phyloP scores from a whole-genome alignment of 37 sponge, comb jelly and placozoan species.

The Lycopodina hypogea region DNA sequence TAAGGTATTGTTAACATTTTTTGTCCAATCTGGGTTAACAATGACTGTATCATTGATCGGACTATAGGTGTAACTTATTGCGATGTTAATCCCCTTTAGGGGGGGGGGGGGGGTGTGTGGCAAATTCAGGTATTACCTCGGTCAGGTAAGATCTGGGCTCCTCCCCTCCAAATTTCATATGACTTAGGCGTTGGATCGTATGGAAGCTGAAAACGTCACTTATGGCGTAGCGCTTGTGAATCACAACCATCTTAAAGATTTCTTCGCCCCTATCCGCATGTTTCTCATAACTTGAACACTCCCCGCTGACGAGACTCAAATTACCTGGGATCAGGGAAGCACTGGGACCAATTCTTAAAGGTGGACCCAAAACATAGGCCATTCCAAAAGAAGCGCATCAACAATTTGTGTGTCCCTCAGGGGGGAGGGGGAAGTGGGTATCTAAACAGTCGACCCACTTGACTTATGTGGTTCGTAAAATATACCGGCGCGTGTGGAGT shows the following conservation, averaged over 20 bases:
- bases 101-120: background rate
- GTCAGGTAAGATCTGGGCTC: constrained; percentile 7
- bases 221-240: constrained; percentile 17
- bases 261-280: background rate
- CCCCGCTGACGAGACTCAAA: background rate
- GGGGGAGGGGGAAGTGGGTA: too few species aligned
- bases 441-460: too few species aligned
- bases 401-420: too few species aligned
- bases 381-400: too few species aligned
- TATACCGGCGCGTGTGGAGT: too few species aligned
- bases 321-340: background rate
- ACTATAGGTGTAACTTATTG: too few species aligned
- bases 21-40: too few species aligned
- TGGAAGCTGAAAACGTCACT: background rate
- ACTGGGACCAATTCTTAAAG: background rate
- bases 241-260: constrained; percentile 26
- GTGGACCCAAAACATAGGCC: background rate
- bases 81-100: too few species aligned
- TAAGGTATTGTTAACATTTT: too few species aligned
- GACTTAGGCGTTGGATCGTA: background rate
- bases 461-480: too few species aligned
- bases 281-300: background rate
- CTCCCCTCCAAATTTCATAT: background rate
- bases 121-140: constrained; percentile 42
- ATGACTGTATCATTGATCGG: too few species aligned